These are phyloP conservation scores for Epinephelus lanceolatus DNA, from an alignment of 2,113 vertebrate genomes.

Conservation along the genomic window DNA sequence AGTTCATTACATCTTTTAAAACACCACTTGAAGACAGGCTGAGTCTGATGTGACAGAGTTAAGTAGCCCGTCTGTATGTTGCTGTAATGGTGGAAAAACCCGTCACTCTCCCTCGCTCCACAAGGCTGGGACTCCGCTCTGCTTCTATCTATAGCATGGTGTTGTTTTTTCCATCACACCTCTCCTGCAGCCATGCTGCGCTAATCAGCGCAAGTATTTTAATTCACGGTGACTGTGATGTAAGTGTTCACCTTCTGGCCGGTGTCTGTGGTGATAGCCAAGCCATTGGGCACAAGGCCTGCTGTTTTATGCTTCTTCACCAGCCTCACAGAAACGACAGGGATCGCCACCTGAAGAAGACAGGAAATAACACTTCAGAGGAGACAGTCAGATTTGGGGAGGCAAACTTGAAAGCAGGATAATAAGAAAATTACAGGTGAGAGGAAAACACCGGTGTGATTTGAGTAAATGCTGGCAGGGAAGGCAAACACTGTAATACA, in stretches of 20 bases:
- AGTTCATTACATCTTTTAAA: constrained; percentile 38
- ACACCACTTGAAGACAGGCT: constrained; percentile 13
- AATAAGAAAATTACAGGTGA: constrained; percentile 4
- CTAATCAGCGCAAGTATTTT: constrained; percentile 58
- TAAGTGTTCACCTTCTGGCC: constrained; percentile 90
- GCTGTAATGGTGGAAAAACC: constrained; percentile 41
- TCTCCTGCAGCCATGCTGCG: constrained; percentile 22
- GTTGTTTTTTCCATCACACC: constrained; percentile 65
- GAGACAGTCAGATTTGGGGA: background rate
- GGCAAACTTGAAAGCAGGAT: background rate
- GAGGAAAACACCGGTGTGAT: background rate
- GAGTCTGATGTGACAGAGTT: constrained; percentile 16
- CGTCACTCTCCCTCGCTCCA: background rate
- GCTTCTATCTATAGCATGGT: constrained; percentile 60
- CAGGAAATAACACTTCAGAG: background rate
- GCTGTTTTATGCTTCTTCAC: constrained; percentile 98
- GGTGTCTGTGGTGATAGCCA: constrained; percentile 94
- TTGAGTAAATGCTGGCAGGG: background rate
- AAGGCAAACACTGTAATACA: background rate
- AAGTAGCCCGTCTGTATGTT: constrained; percentile 20
- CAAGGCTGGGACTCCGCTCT: constrained; percentile 31
- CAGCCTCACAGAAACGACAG: constrained; percentile 90
- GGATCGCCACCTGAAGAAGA: constrained; percentile 89
- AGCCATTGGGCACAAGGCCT: constrained; percentile 93
- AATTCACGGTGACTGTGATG: constrained; percentile 10